These are phyloP conservation scores for Stramonita haemastoma DNA, from an alignment of 2,888 invertebrate genomes.

Conservation along the genomic window DNA sequence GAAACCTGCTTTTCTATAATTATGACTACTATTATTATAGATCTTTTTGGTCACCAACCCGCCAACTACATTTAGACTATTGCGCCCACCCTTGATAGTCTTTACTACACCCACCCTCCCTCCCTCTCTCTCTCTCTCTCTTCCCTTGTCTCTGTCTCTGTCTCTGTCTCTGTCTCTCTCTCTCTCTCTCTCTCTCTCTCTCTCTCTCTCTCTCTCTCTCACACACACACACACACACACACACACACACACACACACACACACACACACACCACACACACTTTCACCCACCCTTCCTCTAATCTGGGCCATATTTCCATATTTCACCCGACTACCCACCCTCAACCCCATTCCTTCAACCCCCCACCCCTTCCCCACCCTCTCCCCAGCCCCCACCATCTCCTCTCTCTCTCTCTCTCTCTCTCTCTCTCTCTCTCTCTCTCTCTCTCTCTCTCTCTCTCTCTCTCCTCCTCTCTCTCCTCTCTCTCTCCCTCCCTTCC, in stretches of 20 bases:
- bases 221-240: background rate
- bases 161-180: background rate
- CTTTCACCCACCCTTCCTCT: background rate
- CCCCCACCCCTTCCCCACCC: no score
- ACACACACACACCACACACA: no score
- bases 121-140: background rate
- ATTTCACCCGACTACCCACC: no score
- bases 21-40: no score
- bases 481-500: background rate
- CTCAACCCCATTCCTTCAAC: no score
- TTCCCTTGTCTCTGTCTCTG: no score
- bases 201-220: background rate
- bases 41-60: no score
- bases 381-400: background rate
- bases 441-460: background rate
- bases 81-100: no score
- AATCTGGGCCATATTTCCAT: no score
- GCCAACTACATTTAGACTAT: no score
- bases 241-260: background rate
- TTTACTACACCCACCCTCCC: background rate
- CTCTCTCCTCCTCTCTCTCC: background rate
- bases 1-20: no score
- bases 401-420: background rate
- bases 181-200: conserved; percentile 17
- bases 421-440: background rate